phyloP scores from a whole-genome alignment of 2,113 vertebrate species.

The Erythrocebus patas region DNA sequence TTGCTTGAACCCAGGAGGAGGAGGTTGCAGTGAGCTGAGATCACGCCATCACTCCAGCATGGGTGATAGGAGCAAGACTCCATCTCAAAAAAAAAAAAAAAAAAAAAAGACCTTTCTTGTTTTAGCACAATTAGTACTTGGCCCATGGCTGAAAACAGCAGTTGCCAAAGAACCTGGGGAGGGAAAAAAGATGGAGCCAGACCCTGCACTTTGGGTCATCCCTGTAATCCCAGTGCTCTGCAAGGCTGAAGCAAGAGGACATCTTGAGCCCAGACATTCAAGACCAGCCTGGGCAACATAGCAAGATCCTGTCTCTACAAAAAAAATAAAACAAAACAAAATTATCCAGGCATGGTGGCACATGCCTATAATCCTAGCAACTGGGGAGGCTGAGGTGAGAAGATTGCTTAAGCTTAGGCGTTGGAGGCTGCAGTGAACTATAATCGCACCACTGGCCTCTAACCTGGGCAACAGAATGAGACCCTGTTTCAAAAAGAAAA shows the following conservation, averaged over 20 bases:
- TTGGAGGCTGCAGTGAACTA: background rate
- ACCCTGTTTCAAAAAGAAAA: background rate
- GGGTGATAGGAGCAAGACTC: no score
- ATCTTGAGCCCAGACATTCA: background rate
- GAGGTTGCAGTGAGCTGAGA: no score
- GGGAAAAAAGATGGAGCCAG: accelerated
- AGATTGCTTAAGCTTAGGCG: background rate
- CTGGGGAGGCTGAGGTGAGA: background rate
- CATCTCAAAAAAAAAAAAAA: no score
- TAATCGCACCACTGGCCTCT: background rate
- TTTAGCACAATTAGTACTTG: background rate
- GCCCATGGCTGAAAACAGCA: background rate
- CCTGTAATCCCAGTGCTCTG: background rate
- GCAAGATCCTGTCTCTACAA: background rate
- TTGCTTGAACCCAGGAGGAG: no score
- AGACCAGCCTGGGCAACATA: background rate
- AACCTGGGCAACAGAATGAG: background rate
- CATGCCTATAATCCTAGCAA: background rate
- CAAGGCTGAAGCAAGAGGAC: background rate
- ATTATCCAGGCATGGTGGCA: background rate
- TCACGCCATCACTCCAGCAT: no score
- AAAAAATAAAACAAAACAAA: background rate
- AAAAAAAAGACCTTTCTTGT: background rate
- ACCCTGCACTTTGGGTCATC: background rate
- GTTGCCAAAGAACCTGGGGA: background rate